phyloP scores from a whole-genome alignment of 2,888 invertebrate species.

The Agrochola lychnidis region DNA sequence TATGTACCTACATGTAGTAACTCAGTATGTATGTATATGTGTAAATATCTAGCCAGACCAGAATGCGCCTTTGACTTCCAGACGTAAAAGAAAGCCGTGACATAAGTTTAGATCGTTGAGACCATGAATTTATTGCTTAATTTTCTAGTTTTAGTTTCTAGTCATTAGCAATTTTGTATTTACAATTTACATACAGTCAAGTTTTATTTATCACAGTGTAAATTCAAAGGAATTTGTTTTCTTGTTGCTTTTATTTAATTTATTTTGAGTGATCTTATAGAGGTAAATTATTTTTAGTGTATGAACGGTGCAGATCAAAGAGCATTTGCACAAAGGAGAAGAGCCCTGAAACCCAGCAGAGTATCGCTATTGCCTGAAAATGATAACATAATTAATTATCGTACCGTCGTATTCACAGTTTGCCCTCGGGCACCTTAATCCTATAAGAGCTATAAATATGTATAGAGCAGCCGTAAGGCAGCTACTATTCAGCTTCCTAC shows the following conservation, averaged over 20 bases:
- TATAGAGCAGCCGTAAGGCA: slow-evolving; percentile 25
- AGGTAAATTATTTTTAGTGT: background rate
- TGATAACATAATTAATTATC: slow-evolving; percentile 16
- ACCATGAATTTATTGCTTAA: slow-evolving; percentile 44
- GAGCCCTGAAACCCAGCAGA: background rate
- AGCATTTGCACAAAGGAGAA: background rate
- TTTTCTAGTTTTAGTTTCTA: slow-evolving; percentile 36
- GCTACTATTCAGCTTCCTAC: slow-evolving; percentile 13
- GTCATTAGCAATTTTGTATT: slow-evolving; percentile 23
- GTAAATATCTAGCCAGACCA: slow-evolving; percentile 23
- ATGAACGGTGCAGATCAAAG: slow-evolving; percentile 1
- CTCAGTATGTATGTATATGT: slow-evolving; percentile 14
- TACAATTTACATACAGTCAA: slow-evolving; percentile 2
- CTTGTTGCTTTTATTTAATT: background rate
- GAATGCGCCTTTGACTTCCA: slow-evolving; percentile 29
- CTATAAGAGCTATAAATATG: slow-evolving; percentile 14
- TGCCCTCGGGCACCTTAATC: background rate
- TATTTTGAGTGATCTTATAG: background rate
- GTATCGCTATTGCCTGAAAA: slow-evolving; percentile 5
- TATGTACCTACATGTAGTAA: background rate
- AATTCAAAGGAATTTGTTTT: background rate
- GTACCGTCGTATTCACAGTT: slow-evolving; percentile 1
- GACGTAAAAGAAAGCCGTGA: slow-evolving; percentile 57
- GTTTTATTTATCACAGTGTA: background rate
- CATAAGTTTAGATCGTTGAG: slow-evolving; percentile 43